A percentile compares a stretch with the other conserved stretches of the same genome.
Conservation (phyloP, 2,797 vertebrate genomes). For the Acipenser ruthenus region DNA sequence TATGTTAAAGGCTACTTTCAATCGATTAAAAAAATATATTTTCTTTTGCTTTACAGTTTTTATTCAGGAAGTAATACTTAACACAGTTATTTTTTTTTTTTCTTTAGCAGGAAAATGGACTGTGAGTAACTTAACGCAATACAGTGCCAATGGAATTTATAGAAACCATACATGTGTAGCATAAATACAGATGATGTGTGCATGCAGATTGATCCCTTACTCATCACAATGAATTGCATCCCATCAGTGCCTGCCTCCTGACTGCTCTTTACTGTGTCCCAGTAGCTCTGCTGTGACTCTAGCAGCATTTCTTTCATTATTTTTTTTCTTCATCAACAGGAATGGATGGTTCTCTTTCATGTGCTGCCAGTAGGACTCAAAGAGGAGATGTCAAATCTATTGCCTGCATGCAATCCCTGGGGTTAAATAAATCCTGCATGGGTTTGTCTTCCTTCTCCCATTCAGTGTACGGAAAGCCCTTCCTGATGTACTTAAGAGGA, state of each 20-base stretch:
- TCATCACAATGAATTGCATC: neutral
- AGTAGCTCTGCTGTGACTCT: neutral
- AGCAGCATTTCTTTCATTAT: too few species aligned
- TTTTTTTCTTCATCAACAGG: neutral
- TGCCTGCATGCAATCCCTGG: slow-evolving; percentile 28
- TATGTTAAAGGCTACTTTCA: too few species aligned
- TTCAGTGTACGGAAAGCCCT: slow-evolving; percentile 33
- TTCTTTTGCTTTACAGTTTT: too few species aligned
- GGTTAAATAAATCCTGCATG: slow-evolving; percentile 13
- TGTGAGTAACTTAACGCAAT: too few species aligned
- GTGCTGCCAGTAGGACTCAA: slow-evolving; percentile 37
- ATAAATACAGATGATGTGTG: too few species aligned
- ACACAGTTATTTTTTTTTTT: too few species aligned
- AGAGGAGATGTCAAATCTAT: slow-evolving; percentile 24
- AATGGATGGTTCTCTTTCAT: slow-evolving; percentile 35
- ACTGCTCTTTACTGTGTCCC: neutral
- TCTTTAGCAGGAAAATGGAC: too few species aligned
- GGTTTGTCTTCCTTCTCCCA: slow-evolving; percentile 25
- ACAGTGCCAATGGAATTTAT: too few species aligned
- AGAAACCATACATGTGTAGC: too few species aligned
- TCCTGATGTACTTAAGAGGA: slow-evolving; percentile 34
- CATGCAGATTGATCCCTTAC: too few species aligned
- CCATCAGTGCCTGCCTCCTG: neutral
- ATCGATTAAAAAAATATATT: too few species aligned
- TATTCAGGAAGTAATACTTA: too few species aligned